Base-by-base conservation (phyloP, 2,888 invertebrate genomes). In the Hirtodrosophila cameraria region DNA sequence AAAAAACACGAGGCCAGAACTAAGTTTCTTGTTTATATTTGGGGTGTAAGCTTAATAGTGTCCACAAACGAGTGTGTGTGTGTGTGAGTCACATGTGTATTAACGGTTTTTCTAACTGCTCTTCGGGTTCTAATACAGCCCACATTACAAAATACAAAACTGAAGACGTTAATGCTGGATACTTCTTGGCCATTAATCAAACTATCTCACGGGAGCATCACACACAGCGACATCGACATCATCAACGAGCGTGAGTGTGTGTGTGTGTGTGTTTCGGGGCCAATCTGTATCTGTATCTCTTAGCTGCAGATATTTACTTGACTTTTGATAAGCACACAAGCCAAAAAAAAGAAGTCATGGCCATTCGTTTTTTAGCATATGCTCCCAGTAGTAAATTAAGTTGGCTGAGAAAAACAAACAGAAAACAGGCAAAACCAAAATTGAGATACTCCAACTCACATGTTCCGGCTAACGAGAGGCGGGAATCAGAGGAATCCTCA, bases 121-220 rank as follows among this genome's bases (percentile, higher is more conserved):
- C 41, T 35, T 31, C 12, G 15, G 38, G 15, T 50, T 33, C 58
- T 62, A 54, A 59, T 66, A 43, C 43, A 45, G 46, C 7, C 31
- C 52, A 28, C 50, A 58, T 71, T 53, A 58, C 55, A 75, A 75
- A 74, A 55, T 74, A 59, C 71, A 65, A 65, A 57, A 69, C 57
- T 53, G 42, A 13, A 41, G 55, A 48, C 54, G 43, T 58, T 68
- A 74, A 76, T 68, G 70, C 57, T 64, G 69, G 58, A 59, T 63
- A 75, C 72, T 73, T 75, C 73, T 68, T 49, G 67, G 71, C 87
- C 89, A 89, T 89, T 89, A 89, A 89, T 89, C 88, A 89, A 88
- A 87, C 87, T 83, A 89, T 89, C 88, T 89, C 89, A 87, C 88
- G 88, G 89, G 88, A 88, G 64, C 84, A 88, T 87, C 80, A 76